Evolutionary conservation across 53 echinoderm and acorn worm species (phyloP).

Genomic region (Paracentrotus lividus): DNA sequence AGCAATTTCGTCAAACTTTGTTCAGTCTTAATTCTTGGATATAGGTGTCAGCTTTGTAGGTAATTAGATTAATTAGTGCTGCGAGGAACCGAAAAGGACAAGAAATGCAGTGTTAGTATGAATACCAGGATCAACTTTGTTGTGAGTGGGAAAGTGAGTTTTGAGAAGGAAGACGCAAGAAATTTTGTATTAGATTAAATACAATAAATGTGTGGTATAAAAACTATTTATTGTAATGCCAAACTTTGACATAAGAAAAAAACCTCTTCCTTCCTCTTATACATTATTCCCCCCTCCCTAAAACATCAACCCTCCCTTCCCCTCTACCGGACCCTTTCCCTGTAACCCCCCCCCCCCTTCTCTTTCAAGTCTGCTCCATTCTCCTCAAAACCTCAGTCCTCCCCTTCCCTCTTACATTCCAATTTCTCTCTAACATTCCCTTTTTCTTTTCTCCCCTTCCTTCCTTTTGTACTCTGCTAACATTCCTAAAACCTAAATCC

Average conservation of each 20-base stretch:
- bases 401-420: too few relatives aligned
- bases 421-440: too few relatives aligned
- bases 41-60: not conserved
- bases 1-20: not conserved
- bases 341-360: not conserved
- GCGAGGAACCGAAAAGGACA: not conserved
- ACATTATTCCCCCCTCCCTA: too few relatives aligned
- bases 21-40: not conserved
- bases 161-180: not conserved
- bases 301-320: too few relatives aligned
- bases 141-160: not conserved
- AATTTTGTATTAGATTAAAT: too few relatives aligned
- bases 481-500: not conserved
- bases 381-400: not conserved
- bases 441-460: not conserved
- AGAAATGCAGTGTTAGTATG: too few relatives aligned
- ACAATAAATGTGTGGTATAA: too few relatives aligned
- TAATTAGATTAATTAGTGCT: too few relatives aligned
- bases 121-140: too few relatives aligned
- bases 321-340: not conserved
- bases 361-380: not conserved
- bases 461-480: not conserved
- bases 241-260: too few relatives aligned
- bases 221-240: too few relatives aligned
- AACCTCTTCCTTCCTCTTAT: too few relatives aligned